Evolutionary conservation across 2,113 vertebrate genomes (phyloP).

Genomic region (Nematolebias whitei): DNA sequence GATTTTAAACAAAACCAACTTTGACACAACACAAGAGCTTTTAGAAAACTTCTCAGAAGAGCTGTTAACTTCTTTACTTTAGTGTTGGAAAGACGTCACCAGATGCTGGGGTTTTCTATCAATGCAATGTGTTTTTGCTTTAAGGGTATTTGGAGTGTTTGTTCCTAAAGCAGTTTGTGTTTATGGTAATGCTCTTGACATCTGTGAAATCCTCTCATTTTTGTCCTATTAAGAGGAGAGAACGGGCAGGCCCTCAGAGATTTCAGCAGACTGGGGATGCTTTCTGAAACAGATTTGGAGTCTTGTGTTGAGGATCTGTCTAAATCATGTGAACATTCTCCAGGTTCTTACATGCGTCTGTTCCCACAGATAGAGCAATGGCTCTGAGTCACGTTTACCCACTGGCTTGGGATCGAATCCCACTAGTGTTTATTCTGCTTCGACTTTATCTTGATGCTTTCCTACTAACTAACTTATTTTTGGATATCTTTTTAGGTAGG

Average conservation of each 20-base stretch:
- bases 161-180: constrained; percentile 6
- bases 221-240: neutral
- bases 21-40: constrained; percentile 25
- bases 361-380: constrained; percentile 1
- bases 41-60: constrained; percentile 18
- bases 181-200: constrained; percentile 5
- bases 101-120: constrained; percentile 6
- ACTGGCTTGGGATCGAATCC: constrained; percentile 17
- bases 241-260: neutral
- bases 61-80: neutral
- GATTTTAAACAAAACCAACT: constrained; percentile 12
- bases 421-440: too few relatives aligned
- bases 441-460: constrained; percentile 8
- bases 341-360: neutral
- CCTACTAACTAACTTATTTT: neutral
- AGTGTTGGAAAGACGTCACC: constrained; percentile 22
- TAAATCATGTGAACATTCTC: neutral
- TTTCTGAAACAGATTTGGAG: neutral
- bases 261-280: neutral
- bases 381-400: neutral
- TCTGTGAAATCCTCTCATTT: neutral
- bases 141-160: constrained; percentile 19
- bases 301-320: neutral
- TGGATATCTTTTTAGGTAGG: too few relatives aligned
- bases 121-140: constrained; percentile 16